Percentiles rank a stretch among this genome's conserved stretches.
These are phyloP conservation scores for Homarus americanus DNA, from an alignment of 1,140 invertebrate genomes.

Conservation along the genomic window DNA sequence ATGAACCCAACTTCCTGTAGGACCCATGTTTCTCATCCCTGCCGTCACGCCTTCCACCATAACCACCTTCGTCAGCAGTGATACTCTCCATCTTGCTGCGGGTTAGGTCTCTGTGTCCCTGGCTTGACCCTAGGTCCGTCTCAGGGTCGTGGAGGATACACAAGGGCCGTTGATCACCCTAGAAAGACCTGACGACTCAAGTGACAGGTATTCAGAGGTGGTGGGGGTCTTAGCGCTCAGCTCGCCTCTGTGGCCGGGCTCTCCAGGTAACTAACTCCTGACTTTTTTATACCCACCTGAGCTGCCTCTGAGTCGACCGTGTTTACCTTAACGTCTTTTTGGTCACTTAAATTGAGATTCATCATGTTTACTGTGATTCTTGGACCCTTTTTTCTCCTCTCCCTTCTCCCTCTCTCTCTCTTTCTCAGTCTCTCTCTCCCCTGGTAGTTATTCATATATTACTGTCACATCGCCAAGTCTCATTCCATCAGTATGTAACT, in stretches of 20 bases:
- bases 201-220: constrained; percentile 54
- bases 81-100: background rate
- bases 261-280: constrained; percentile 9
- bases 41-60: background rate
- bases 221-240: background rate
- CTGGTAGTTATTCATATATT: background rate
- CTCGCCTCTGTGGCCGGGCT: background rate
- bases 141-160: constrained; percentile 30
- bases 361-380: constrained; percentile 17
- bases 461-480: background rate
- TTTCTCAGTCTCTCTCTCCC: too few species aligned
- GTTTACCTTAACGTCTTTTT: constrained; percentile 8
- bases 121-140: background rate
- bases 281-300: constrained; percentile 30
- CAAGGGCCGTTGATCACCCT: constrained; percentile 61
- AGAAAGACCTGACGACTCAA: constrained; percentile 66
- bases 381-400: background rate
- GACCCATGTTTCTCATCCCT: background rate
- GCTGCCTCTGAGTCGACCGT: background rate
- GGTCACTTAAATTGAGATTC: constrained; percentile 28
- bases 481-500: background rate
- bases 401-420: background rate
- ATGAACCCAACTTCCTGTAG: background rate
- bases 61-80: background rate
- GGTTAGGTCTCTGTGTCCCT: constrained; percentile 25